These are phyloP conservation scores for Haliclona indistincta DNA, from an alignment of 37 sponge, comb jelly and placozoan species.

Conservation along the genomic window DNA sequence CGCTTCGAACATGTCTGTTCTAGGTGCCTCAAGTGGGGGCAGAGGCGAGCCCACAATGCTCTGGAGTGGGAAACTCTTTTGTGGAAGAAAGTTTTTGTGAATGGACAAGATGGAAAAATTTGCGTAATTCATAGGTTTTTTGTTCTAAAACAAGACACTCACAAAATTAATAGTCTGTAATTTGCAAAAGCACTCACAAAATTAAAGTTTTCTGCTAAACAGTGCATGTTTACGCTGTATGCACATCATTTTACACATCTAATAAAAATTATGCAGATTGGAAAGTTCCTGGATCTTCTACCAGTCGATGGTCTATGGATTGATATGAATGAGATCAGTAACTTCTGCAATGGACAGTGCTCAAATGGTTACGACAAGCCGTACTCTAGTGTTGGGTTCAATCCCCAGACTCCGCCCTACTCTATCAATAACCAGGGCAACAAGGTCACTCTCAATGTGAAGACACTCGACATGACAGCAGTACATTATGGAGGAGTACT, in stretches of 20 bases:
- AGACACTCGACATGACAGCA: slow-evolving; percentile 83
- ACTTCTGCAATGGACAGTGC: slow-evolving; percentile 93
- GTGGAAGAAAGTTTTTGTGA: no score
- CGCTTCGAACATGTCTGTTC: no score
- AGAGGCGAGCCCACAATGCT: no score
- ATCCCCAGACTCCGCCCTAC: slow-evolving; percentile 61
- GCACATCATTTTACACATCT: not conserved
- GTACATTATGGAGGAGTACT: slow-evolving; percentile 66
- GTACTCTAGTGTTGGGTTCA: slow-evolving; percentile 36
- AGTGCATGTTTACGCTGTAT: not conserved
- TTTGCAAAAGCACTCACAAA: no score
- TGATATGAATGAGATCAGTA: slow-evolving; percentile 97
- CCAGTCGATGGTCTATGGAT: slow-evolving; percentile 95
- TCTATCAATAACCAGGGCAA: slow-evolving; percentile 51
- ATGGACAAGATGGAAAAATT: no score
- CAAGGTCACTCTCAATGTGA: slow-evolving; percentile 60
- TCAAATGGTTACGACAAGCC: not conserved
- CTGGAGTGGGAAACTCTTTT: no score
- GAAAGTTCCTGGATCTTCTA: slow-evolving; percentile 39
- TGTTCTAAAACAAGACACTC: no score
- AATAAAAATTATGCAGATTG: slow-evolving; percentile 43
- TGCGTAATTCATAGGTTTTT: no score
- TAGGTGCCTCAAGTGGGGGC: no score
- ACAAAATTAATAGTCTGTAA: no score
- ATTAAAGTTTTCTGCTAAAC: not conserved